Evolutionary conservation across 1,140 invertebrate genomes (phyloP), one percentile per base, ranked within the genome.

Genomic region (Papilio machaon): DNA sequence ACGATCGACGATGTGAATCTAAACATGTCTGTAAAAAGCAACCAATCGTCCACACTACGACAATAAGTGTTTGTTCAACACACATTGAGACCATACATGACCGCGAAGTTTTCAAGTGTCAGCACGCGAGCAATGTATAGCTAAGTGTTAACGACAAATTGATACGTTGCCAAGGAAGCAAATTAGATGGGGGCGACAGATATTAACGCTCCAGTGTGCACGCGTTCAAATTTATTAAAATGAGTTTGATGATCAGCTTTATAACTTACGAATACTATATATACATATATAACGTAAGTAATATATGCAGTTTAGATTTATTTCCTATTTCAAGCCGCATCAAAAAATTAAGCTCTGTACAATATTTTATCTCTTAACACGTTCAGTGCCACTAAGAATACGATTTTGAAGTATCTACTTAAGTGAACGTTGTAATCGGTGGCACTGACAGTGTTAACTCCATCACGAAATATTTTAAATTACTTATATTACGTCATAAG

Each of bases 11-110:
- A 52, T 17, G 13, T 54, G 52, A 13, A 54, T 54, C 52, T 54
- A n/a, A 54, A 15, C 15, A 54, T 17, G 52, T 54, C 17, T 35
- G 15, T 70, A 35, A 70, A 67, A 52, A 76, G 74, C 47, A 76
- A 76, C 52, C 74, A 52, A 49, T 52, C 46, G 46, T 30, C 47
- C 6, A 47, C 74, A 76, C 74, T 49, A 11, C 7, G 17, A 47
- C 47, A 52, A 47, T 75, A 75, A 75, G 73, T 76, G 74, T 76
- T 76, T 76, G 74, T 52, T 76, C 5, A 52, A 76, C 47, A 52
- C 30, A 76, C 74, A 76, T 10, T 35, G 64, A 76, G 19, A 10
- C 23, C 23, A 10, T 76, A 76, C 46, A 76, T 52, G 73, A 46
- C 73, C 73, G n/a, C 73, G 38, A 74, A 74, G 74, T 11, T 70